Evolutionary conservation across 2,888 invertebrate species (phyloP).

Genomic region (Trachelus tabidus): DNA sequence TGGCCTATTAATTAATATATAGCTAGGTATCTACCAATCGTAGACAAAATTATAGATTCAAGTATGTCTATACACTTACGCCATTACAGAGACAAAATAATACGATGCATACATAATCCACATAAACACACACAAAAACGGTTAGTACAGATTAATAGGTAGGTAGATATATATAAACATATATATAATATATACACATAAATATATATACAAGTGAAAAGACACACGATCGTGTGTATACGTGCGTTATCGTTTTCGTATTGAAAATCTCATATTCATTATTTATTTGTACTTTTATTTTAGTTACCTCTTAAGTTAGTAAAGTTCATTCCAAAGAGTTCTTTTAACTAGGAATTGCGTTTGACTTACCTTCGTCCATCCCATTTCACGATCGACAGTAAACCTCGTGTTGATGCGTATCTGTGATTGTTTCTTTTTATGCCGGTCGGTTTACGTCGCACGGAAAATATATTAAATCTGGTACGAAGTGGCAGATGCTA

Average conservation of each 20-base stretch:
- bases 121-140: neutral
- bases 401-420: neutral
- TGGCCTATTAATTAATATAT: slow-evolving; percentile 50
- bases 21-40: neutral
- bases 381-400: neutral
- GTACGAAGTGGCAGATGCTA: neutral
- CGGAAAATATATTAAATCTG: neutral
- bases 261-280: slow-evolving; percentile 19
- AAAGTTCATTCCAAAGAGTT: slow-evolving; percentile 50
- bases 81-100: neutral
- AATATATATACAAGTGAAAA: slow-evolving; percentile 17
- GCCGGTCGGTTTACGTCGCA: neutral
- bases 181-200: slow-evolving; percentile 12
- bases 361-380: slow-evolving; percentile 9
- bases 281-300: slow-evolving; percentile 35
- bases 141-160: neutral
- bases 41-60: neutral
- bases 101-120: neutral
- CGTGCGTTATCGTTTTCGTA: neutral
- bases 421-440: neutral
- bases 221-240: neutral
- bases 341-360: neutral
- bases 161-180: neutral
- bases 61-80: neutral
- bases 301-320: slow-evolving; percentile 43